phyloP scores from a whole-genome alignment of 2,113 vertebrate species.

The Gymnobelideus leadbeateri region DNA sequence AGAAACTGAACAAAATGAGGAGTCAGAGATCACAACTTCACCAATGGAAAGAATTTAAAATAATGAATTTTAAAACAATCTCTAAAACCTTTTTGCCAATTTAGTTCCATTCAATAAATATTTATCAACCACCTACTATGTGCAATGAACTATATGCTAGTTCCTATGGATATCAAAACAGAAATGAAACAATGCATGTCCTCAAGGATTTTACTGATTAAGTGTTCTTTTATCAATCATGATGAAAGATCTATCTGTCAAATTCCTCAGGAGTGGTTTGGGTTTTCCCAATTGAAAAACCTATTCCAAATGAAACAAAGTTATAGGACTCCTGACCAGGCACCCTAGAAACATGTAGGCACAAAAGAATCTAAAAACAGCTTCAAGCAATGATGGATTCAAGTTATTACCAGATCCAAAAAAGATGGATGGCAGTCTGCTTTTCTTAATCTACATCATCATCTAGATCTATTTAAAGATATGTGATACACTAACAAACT shows the following conservation, averaged over 20 bases:
- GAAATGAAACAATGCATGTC: background rate
- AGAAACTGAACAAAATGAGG: background rate
- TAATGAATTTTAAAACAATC: background rate
- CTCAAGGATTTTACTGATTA: background rate
- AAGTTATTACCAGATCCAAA: conserved; percentile 99
- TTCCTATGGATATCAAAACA: background rate
- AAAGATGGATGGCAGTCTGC: conserved; percentile 97
- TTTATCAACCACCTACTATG: background rate
- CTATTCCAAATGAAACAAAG: conserved; percentile 67
- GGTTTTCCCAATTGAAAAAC: conserved; percentile 71
- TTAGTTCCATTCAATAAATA: background rate
- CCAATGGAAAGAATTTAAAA: conserved; percentile 41
- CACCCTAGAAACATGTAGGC: conserved; percentile 83
- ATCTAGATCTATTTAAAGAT: conserved; percentile 99
- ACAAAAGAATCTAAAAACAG: conserved; percentile 84
- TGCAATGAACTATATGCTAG: background rate
- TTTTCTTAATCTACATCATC: conserved; percentile 99
- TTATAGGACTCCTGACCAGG: conserved; percentile 67
- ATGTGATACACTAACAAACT: conserved; percentile 95
- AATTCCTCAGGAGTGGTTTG: conserved; percentile 35
- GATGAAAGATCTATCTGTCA: conserved; percentile 52
- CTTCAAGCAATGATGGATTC: conserved; percentile 97
- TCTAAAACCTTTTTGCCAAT: background rate
- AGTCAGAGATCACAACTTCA: background rate
- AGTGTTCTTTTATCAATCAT: conserved; percentile 22